These are phyloP conservation scores for Drosophila nebulosa DNA, from an alignment of 1,140 invertebrate species.

Conservation along the genomic window DNA sequence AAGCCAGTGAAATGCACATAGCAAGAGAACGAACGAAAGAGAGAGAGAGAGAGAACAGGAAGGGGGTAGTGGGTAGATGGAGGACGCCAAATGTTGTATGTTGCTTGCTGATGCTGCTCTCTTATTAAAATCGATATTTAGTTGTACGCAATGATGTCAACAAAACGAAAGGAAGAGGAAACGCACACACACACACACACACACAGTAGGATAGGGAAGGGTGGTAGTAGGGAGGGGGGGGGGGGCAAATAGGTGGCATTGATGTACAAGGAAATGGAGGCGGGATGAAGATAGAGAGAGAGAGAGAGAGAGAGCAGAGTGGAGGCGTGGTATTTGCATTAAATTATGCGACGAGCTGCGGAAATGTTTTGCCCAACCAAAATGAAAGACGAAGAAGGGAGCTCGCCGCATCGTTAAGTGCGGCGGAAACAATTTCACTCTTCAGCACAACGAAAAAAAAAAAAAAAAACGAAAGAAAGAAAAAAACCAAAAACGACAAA, in stretches of 20 bases:
- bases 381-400: conserved; percentile 13
- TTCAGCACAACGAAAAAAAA: conserved; percentile 64
- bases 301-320: neutral
- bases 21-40: neutral
- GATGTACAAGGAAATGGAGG: neutral
- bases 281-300: neutral
- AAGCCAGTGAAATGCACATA: conserved; percentile 59
- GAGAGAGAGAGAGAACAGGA: neutral
- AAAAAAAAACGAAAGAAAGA: neutral
- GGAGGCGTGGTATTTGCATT: conserved; percentile 62
- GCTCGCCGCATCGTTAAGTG: conserved; percentile 63
- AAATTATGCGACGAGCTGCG: conserved; percentile 76
- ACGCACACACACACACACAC: neutral
- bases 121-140: conserved; percentile 72
- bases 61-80: neutral
- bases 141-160: conserved; percentile 40
- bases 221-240: neutral
- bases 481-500: conserved; percentile 42
- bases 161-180: neutral
- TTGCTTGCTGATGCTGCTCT: conserved; percentile 29
- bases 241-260: neutral
- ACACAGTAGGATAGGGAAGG: neutral
- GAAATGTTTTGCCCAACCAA: conserved; percentile 73
- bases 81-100: neutral
- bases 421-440: conserved; percentile 76